A percentile compares a stretch with the other conserved stretches of the same genome.
phyloP scores from a whole-genome alignment of 2,888 invertebrate genomes.

The Catocala fraxini region DNA sequence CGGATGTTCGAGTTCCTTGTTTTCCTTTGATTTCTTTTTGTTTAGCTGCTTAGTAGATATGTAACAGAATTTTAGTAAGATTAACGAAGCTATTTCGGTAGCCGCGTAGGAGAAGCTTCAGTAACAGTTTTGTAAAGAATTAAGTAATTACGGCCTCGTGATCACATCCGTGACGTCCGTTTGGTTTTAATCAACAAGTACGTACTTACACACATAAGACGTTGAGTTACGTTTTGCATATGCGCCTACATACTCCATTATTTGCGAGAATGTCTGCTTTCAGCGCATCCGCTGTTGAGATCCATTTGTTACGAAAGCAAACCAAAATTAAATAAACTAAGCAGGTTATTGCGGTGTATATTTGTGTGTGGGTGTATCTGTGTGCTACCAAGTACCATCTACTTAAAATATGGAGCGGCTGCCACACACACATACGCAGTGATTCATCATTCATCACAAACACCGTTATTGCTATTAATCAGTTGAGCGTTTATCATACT shows the following conservation, averaged over 20 bases:
- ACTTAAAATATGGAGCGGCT: slow-evolving; percentile 5
- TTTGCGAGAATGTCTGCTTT: not conserved
- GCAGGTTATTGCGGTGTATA: not conserved
- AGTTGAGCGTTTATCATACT: slow-evolving; percentile 5
- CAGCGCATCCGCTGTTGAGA: slow-evolving; percentile 1
- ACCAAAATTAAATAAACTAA: not conserved
- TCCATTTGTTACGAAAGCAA: not conserved
- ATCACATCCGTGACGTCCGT: slow-evolving; percentile 49
- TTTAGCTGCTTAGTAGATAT: too few species aligned
- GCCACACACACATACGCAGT: not conserved
- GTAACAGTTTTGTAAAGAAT: slow-evolving; percentile 26
- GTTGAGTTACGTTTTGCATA: not conserved
- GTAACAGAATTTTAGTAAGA: not conserved
- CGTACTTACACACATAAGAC: not conserved
- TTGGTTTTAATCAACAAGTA: slow-evolving; percentile 22
- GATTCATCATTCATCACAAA: slow-evolving; percentile 21
- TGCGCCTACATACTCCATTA: too few species aligned
- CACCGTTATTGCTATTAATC: slow-evolving; percentile 15
- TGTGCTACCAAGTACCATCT: slow-evolving; percentile 6
- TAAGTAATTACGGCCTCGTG: slow-evolving; percentile 39
- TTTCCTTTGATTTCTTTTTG: too few species aligned
- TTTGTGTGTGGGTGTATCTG: slow-evolving; percentile 12
- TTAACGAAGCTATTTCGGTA: slow-evolving; percentile 23
- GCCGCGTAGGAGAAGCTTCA: slow-evolving; percentile 18
- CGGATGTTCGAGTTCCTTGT: not conserved